Percentiles rank a stretch among this genome's conserved stretches.
Evolutionary conservation across 2,888 invertebrate genomes (phyloP).

Genomic region (Ganaspis brasiliensis): DNA sequence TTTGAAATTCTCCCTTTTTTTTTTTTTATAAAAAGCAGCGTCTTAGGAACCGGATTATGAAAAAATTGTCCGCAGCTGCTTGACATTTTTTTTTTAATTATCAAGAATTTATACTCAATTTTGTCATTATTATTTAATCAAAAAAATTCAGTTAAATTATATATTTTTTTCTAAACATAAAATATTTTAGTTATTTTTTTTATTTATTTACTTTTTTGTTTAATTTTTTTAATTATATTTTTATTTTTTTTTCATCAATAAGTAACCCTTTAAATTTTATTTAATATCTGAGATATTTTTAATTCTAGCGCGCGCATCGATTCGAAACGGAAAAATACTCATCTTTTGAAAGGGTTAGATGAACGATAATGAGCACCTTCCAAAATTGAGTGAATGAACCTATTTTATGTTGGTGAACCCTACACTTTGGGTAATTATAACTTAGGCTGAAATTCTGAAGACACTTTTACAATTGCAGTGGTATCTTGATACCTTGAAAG

Average conservation of each 20-base stretch:
- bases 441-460: constrained; percentile 19
- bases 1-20: constrained; percentile 25
- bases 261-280: too few species aligned
- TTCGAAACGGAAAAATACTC: background rate
- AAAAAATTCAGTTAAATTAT: too few species aligned
- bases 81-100: background rate
- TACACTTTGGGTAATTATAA: constrained; percentile 29
- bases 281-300: too few species aligned
- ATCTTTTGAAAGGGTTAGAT: constrained; percentile 12
- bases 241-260: too few species aligned
- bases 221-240: too few species aligned
- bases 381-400: constrained; percentile 22
- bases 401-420: constrained; percentile 1
- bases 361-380: background rate
- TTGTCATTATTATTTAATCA: too few species aligned
- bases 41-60: constrained; percentile 28
- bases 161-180: too few species aligned
- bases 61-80: constrained; percentile 15
- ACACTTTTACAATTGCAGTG: constrained; percentile 19
- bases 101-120: too few species aligned
- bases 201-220: too few species aligned
- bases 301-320: background rate
- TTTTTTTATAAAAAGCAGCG: constrained; percentile 16
- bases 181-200: too few species aligned
- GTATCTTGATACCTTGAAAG: constrained; percentile 9